Evolutionary conservation across 2,797 vertebrate genomes (phyloP), one percentile per base, ranked within the genome.

Genomic region (Brotula barbata): DNA sequence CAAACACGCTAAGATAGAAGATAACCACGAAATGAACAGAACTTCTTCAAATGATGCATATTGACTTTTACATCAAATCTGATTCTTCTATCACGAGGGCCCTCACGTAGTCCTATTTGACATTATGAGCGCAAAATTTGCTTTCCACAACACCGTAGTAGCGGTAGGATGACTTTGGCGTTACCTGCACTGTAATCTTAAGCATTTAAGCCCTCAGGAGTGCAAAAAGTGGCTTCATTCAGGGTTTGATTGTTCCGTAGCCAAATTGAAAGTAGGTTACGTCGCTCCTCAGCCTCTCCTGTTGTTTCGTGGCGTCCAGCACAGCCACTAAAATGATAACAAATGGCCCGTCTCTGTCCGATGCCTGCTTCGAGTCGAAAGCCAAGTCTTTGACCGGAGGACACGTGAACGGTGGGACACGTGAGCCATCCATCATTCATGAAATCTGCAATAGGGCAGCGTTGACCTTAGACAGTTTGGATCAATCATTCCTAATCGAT

Each of bases 371-470:
- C 13, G 42, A 40, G 34, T 61, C 13, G 42, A 40, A 39, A 62
- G 56, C 58, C 53, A 81, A 63, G 75, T 71, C 49, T 72, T 58
- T 66, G 61, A 50, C 21, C 22, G 33, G 23, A 48, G 63, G 56
- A 49, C 55, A 64, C 13, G 46, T 68, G 66, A 67, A 58, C 58
- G 58, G 58, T 82, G 57, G 46, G 20, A 58, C 59, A 44, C 36
- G 37, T 31, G 17, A 64, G 52, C 44, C 25, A 63, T 77, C 43
- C 69, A 53, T 87, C 79, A 59, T 63, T 75, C 58, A 14, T 9
- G 2, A 9, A 13, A 34, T 40, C 21, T 65, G 34, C 10, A 31
- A 34, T 47, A 1, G 10, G 17, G 9, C 15, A 34, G 16, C 6
- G 11, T 34, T 14, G 11, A 50, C 28, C 36, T 15, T 17, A 21